These are phyloP conservation scores for Cyprinodon diabolis DNA, from an alignment of 2,797 vertebrate species.

Conservation along the genomic window DNA sequence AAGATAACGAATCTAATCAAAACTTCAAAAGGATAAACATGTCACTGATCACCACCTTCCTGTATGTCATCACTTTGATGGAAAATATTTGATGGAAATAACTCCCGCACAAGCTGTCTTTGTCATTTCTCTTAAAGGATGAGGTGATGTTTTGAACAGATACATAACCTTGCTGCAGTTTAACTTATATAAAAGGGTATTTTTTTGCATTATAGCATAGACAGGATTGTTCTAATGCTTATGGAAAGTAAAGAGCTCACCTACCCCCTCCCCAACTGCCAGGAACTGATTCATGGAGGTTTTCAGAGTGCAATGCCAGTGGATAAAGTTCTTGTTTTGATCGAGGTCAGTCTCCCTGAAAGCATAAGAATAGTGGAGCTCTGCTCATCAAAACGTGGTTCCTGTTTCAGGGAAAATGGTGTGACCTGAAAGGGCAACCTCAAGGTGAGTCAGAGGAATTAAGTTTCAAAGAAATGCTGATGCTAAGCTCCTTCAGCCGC, in stretches of 20 bases:
- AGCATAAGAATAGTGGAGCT: constrained; percentile 49
- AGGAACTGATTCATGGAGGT: constrained; percentile 38
- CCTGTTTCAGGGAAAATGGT: constrained; percentile 70
- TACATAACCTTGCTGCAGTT: constrained; percentile 35
- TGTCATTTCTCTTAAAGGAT: constrained; percentile 48
- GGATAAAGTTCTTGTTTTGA: constrained; percentile 74
- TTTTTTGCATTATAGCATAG: constrained; percentile 17
- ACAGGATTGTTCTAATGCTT: neutral
- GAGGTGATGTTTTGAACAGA: constrained; percentile 32
- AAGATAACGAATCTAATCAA: constrained; percentile 73
- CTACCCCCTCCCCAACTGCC: neutral
- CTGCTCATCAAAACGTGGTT: constrained; percentile 66
- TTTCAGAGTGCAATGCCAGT: constrained; percentile 48
- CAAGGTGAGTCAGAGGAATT: constrained; percentile 56
- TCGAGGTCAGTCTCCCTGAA: constrained; percentile 58
- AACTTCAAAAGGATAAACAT: constrained; percentile 73
- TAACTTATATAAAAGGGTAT: constrained; percentile 24
- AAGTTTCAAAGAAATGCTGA: constrained; percentile 36
- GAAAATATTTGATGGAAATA: constrained; percentile 54
- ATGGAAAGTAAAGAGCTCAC: neutral
- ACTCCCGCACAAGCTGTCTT: constrained; percentile 55
- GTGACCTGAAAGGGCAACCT: constrained; percentile 55
- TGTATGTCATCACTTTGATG: constrained; percentile 39
- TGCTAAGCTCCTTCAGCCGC: neutral
- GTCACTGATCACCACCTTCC: constrained; percentile 68